Evolutionary conservation across 2,888 invertebrate species (phyloP), one percentile per base, ranked within the genome.

Genomic region (Lagria hirta): DNA sequence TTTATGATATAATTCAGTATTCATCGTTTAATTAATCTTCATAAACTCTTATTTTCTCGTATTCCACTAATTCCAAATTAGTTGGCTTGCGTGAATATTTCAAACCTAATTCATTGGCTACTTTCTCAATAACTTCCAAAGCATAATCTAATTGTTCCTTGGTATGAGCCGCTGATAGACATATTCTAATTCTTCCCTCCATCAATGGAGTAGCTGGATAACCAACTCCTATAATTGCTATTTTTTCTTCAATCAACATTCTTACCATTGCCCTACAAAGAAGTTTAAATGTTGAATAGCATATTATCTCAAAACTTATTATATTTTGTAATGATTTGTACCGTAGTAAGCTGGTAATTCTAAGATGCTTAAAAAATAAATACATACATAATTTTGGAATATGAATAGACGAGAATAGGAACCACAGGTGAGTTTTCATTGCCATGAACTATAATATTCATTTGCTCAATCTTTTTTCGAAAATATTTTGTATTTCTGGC

Each of bases 171-270:
- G 98, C 96, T 32, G 96, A 97, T 48, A 99, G 74, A 68, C 99
- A 99, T 73, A 98, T 92, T 59, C 96, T 78, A 60, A 92, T 92
- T 63, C 98, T 81, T 17, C 92, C 90, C 73, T 88, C 86, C 77
- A 88, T 86, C 54, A 99, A 81, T 27, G 96, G 92, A 33, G 98
- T 97, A 43, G 98, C 98, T 40, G 99, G 98, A 74, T 95, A 98
- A 52, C 97, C 97, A 38, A 97, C 98, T 44, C 97, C 96, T 4
- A 98, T 97, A 8, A 87, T 83, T 38, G 96, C 98, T 49, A 99
- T 81, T 55, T 90, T 86, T 52, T 83, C 78, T 61, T 81, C 80
- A 36, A 88, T 82, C 57, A 96, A 79, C 43, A 84, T 84, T 64
- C 97, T 83, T 50, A 95, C 90, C 55, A 93, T 88, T 54, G 84